Evolutionary conservation across 2,113 vertebrate genomes (phyloP).

Genomic region (Oryzias woworae): DNA sequence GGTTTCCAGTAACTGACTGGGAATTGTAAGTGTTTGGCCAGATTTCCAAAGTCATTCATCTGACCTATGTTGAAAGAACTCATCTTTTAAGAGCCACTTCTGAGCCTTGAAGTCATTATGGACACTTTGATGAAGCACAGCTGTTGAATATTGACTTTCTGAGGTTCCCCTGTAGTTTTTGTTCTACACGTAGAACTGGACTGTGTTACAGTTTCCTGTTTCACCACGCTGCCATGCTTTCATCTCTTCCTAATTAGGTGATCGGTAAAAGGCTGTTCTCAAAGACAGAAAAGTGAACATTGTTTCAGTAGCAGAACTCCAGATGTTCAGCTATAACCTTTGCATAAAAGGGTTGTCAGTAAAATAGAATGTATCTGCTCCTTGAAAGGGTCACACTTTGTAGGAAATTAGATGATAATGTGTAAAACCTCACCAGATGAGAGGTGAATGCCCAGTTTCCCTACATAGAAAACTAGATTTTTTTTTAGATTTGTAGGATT

Average conservation of each 20-base stretch:
- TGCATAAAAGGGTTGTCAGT: too few species aligned
- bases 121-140: conserved; percentile 14
- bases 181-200: too few species aligned
- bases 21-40: not conserved
- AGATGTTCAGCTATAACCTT: not conserved
- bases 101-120: conserved; percentile 21
- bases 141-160: conserved; percentile 41
- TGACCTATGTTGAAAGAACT: conserved; percentile 26
- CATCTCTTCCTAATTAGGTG: too few species aligned
- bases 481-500: too few species aligned
- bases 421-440: too few species aligned
- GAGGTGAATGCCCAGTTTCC: too few species aligned
- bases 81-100: conserved; percentile 19
- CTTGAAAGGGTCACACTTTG: too few species aligned
- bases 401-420: too few species aligned
- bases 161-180: conserved; percentile 28
- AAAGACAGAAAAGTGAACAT: not conserved
- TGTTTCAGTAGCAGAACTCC: not conserved
- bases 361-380: too few species aligned
- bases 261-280: not conserved
- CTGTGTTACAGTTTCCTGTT: too few species aligned
- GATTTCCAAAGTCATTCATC: conserved; percentile 22
- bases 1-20: not conserved
- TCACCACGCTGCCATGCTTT: too few species aligned
- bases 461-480: too few species aligned